Conservation (phyloP, 2,888 invertebrate genomes). For the Polyommatus iphigenia region DNA sequence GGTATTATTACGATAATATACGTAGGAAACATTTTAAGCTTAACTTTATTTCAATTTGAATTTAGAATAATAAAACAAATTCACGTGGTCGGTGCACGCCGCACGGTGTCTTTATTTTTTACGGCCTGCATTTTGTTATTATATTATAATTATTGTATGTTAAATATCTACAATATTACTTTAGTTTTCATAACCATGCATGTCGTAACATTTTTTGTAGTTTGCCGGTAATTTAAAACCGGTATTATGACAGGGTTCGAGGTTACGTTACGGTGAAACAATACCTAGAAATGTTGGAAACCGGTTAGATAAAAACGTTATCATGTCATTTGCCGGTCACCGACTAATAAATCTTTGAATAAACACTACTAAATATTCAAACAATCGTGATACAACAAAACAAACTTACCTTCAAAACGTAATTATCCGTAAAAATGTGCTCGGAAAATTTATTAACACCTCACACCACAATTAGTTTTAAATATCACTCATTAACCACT, state of each 20-base stretch:
- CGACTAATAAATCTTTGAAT: conserved; percentile 28
- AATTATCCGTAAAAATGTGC: conserved; percentile 56
- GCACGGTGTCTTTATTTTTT: background rate
- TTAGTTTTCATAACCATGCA: background rate
- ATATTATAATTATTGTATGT: background rate
- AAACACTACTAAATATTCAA: conserved; percentile 52
- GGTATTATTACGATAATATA: no score
- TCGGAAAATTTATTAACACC: conserved; percentile 41
- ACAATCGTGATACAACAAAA: conserved; percentile 39
- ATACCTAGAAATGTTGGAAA: background rate
- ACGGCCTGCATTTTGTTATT: background rate
- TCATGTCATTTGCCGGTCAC: background rate
- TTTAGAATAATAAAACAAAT: background rate
- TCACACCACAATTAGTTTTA: conserved; percentile 42
- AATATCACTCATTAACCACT: conserved; percentile 57
- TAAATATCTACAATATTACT: no score
- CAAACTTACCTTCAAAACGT: conserved; percentile 39
- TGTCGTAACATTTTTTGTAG: background rate
- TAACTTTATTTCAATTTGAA: background rate
- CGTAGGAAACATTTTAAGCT: no score
- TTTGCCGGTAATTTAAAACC: conserved; percentile 17
- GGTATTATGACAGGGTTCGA: background rate
- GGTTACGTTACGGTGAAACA: background rate
- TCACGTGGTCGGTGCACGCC: background rate
- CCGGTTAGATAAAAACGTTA: conserved; percentile 20